Percentiles rank a stretch among this genome's conserved stretches.
These are phyloP conservation scores for Fundulus diaphanus DNA, from an alignment of 2,797 vertebrate species.

Conservation along the genomic window DNA sequence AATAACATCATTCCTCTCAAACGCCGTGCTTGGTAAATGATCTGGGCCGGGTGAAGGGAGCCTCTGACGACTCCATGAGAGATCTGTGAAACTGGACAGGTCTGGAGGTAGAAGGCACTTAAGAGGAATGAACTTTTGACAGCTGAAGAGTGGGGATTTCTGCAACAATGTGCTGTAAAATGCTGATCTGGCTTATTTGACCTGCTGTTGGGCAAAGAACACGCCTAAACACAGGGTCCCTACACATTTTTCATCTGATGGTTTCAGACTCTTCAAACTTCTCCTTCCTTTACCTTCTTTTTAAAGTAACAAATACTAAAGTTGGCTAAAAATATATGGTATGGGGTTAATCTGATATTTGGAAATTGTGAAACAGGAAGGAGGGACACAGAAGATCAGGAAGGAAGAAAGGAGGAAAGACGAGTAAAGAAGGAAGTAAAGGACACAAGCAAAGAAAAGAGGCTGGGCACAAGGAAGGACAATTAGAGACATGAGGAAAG, in stretches of 20 bases:
- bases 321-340: too few species aligned
- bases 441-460: not conserved
- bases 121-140: conserved; percentile 81
- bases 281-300: not conserved
- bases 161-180: not conserved
- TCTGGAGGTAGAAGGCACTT: conserved; percentile 78
- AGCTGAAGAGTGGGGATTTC: conserved; percentile 35
- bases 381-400: too few species aligned
- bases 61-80: conserved; percentile 15
- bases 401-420: too few species aligned
- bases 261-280: not conserved
- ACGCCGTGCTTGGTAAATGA: conserved; percentile 56
- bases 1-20: conserved; percentile 82
- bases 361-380: too few species aligned
- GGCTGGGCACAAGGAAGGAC: too few species aligned
- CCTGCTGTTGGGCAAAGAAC: not conserved
- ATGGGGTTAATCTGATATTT: not conserved
- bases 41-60: conserved; percentile 10
- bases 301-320: not conserved
- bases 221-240: not conserved
- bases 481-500: not conserved
- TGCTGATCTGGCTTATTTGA: not conserved
- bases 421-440: too few species aligned
- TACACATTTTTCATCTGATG: not conserved
- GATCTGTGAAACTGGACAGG: conserved; percentile 31